A percentile compares a stretch with the other conserved stretches of the same genome.
phyloP scores from a whole-genome alignment of 2,113 vertebrate species.

The Microcebus griseorufus region DNA sequence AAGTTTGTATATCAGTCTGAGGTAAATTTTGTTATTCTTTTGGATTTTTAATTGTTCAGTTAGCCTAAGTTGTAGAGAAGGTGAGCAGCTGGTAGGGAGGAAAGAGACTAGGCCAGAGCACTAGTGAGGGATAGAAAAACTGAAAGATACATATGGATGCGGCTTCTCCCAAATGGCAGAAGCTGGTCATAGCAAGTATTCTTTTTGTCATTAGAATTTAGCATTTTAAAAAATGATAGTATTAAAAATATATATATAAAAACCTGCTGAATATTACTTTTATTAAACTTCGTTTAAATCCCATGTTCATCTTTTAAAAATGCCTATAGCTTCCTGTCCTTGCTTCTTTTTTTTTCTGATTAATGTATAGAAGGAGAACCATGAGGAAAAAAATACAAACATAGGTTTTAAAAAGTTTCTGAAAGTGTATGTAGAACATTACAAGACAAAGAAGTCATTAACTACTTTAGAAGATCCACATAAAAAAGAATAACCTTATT shows the following conservation, averaged over 20 bases:
- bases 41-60: slow-evolving; percentile 30
- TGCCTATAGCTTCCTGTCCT: neutral
- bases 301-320: slow-evolving; percentile 5
- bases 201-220: neutral
- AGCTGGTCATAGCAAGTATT: neutral
- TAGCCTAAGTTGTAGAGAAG: neutral
- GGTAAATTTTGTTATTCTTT: neutral
- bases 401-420: neutral
- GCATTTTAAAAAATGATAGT: neutral
- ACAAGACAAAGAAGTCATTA: neutral
- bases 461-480: neutral
- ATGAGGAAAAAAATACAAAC: neutral
- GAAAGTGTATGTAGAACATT: neutral
- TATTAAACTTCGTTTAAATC: neutral
- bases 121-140: neutral
- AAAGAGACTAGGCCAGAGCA: neutral
- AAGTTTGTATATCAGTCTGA: neutral
- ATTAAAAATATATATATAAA: slow-evolving; percentile 24
- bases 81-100: neutral
- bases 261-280: neutral
- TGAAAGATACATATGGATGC: neutral
- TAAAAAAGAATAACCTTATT: neutral
- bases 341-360: neutral
- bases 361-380: neutral
- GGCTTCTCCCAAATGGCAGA: neutral